Evolutionary conservation across 2,888 invertebrate species (phyloP), one percentile per base, ranked within the genome.

Genomic region (Chorisops tibialis): DNA sequence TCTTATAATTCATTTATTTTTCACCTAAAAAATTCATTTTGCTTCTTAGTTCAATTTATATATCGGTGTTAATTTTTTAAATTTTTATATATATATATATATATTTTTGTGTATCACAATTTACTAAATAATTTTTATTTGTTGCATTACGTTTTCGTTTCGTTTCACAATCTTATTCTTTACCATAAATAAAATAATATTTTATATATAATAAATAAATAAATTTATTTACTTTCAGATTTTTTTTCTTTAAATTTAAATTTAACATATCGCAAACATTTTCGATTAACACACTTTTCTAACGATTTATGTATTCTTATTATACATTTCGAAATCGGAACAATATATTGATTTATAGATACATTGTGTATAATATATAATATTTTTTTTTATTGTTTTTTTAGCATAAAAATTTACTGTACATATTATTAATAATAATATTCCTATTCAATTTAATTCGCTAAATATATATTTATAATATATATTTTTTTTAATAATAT

Each of bases 61-160:
- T 45, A 56, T 56, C 56, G 56, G 56, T 56, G 56, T 56, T 45
- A 45, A 30, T 45, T 22, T 54, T 56, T 45, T 12, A 19, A 39
- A 52, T 54, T 39, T n/a, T n/a, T n/a, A n/a, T n/a, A n/a, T n/a
- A n/a, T n/a, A n/a, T n/a, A n/a, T n/a, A n/a, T n/a, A n/a, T n/a
- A 30, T 56, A 30, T 45, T 43, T 56, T 56, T 56, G 56, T 56
- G 56, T 56, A 56, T 56, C 56, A 56, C 56, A 56, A 56, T 56
- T 56, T 43, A 30, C 39, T 56, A 56, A 43, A 30, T 45, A 56
- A 47, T 21, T 22, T 54, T 54, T 24, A 24, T 22, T 41, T 22
- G 5, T 45, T 2, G 24, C 18, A 45, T 56, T 45, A 30, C 30
- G 43, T 30, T 30, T 30, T 30, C 30, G 30, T 30, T 30, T 30